A percentile compares a stretch with the other conserved stretches of the same genome.
These are phyloP conservation scores for Circaetus gallicus DNA, from an alignment of 2,113 vertebrate genomes.

Conservation along the genomic window DNA sequence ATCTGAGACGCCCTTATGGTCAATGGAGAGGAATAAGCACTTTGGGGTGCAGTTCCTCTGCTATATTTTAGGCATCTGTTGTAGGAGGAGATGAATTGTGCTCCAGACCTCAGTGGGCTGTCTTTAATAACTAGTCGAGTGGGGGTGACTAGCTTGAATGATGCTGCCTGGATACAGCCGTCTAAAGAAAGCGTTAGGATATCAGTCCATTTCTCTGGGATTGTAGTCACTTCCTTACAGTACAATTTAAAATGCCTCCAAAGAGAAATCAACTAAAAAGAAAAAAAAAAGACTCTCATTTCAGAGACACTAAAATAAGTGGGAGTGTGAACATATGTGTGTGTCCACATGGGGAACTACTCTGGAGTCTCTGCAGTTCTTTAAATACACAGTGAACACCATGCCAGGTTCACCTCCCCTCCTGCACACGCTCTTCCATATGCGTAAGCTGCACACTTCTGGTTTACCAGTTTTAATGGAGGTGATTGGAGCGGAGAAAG, in stretches of 20 bases:
- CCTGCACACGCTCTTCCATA: background rate
- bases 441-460: background rate
- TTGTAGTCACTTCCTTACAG: background rate
- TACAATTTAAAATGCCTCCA: background rate
- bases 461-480: background rate
- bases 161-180: background rate
- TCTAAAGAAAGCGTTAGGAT: background rate
- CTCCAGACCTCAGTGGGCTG: background rate
- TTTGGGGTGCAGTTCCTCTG: background rate
- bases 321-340: constrained; percentile 58
- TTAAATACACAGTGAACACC: background rate
- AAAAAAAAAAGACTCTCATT: background rate
- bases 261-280: background rate
- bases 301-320: constrained; percentile 13
- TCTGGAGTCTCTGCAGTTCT: constrained; percentile 6
- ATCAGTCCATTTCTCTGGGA: background rate
- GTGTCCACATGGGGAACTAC: constrained; percentile 40
- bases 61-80: background rate
- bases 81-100: background rate
- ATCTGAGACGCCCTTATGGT: background rate
- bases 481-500: background rate
- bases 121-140: background rate
- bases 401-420: background rate
- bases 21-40: background rate
- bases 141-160: background rate